phyloP scores from a whole-genome alignment of 2,113 vertebrate species.

The Irena cyanogastra region DNA sequence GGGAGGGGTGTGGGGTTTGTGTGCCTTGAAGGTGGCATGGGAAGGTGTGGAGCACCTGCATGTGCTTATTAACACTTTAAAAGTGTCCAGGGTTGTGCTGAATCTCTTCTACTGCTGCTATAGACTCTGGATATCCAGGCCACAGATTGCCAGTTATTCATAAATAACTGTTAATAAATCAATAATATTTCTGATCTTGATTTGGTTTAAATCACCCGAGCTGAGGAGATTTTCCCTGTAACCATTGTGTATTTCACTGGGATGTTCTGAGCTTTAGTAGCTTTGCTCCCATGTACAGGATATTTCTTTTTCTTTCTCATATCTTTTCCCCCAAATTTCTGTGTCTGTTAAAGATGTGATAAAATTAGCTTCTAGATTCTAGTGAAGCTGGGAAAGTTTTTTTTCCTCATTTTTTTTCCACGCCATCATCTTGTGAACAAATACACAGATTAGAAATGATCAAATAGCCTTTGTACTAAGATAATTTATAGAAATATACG shows the following conservation, averaged over 20 bases:
- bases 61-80: background rate
- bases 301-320: background rate
- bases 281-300: background rate
- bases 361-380: background rate
- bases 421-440: background rate
- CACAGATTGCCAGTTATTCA: background rate
- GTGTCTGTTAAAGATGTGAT: background rate
- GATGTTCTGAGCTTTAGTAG: background rate
- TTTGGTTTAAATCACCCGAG: background rate
- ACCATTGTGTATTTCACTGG: background rate
- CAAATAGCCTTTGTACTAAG: background rate
- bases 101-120: background rate
- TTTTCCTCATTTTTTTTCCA: background rate
- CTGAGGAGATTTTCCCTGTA: background rate
- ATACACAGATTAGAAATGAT: background rate
- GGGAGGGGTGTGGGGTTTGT: accelerated
- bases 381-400: background rate
- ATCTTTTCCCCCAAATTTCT: background rate
- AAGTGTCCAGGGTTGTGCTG: background rate
- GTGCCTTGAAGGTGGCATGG: background rate
- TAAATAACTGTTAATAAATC: background rate
- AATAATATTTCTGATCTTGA: background rate
- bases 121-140: background rate
- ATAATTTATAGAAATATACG: background rate
- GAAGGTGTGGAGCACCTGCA: background rate